Evolutionary conservation across 2,888 invertebrate species (phyloP).

Genomic region (Belgica antarctica): DNA sequence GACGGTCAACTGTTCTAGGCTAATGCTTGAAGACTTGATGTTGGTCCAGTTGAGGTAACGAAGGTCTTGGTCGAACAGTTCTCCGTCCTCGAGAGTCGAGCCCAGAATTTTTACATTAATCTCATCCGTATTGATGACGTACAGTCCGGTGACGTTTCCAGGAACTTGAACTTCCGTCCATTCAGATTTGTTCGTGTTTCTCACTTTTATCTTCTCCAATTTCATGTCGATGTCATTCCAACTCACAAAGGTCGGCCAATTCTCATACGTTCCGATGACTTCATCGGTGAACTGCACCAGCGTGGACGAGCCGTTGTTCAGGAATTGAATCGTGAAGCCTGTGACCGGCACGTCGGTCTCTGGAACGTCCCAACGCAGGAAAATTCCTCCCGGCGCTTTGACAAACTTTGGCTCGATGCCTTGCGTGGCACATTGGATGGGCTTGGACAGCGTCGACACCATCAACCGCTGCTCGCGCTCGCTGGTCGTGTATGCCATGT

Average conservation of each 20-base stretch:
- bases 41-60: constrained; percentile 55
- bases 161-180: constrained; percentile 50
- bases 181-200: not conserved
- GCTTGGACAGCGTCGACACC: constrained; percentile 51
- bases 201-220: constrained; percentile 46
- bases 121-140: constrained; percentile 51
- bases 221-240: constrained; percentile 45
- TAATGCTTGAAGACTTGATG: constrained; percentile 47
- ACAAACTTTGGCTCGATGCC: constrained; percentile 50
- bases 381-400: constrained; percentile 45
- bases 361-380: constrained; percentile 46
- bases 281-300: constrained; percentile 45
- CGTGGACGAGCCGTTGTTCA: constrained; percentile 45
- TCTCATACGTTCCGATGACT: constrained; percentile 45
- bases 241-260: not conserved
- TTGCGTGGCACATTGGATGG: constrained; percentile 53
- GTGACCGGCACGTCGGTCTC: constrained; percentile 39
- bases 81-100: constrained; percentile 50
- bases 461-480: not conserved
- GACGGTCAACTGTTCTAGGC: not conserved
- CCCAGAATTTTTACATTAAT: constrained; percentile 52
- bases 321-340: constrained; percentile 46
- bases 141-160: constrained; percentile 53
- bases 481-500: not conserved
- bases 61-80: constrained; percentile 52